Evolutionary conservation across 2,888 invertebrate species (phyloP).

Genomic region (Heliconius aoede): DNA sequence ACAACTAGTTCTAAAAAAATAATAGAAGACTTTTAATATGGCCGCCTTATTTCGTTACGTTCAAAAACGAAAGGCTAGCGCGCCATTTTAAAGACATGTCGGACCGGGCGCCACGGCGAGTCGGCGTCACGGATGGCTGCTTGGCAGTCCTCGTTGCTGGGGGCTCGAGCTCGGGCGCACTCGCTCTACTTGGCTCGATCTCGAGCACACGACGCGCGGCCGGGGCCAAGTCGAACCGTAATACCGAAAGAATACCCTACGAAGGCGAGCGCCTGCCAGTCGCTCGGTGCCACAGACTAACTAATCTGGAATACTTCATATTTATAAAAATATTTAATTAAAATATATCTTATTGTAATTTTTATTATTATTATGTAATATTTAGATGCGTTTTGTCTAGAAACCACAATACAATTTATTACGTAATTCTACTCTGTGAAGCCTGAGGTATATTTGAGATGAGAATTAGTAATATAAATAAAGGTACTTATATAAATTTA

Average conservation of each 20-base stretch:
- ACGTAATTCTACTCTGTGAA: not conserved
- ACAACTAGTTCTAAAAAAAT: constrained; percentile 37
- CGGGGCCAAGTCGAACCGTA: constrained; percentile 48
- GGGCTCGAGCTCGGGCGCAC: constrained; percentile 39
- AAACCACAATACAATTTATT: not conserved
- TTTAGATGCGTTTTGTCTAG: not conserved
- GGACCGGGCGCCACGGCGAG: constrained; percentile 51
- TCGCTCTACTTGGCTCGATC: constrained; percentile 43
- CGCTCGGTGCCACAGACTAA: constrained; percentile 53
- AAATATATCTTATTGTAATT: not conserved
- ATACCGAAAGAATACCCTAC: constrained; percentile 54
- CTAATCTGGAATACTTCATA: constrained; percentile 33
- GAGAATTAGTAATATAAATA: not conserved
- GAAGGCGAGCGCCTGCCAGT: constrained; percentile 51
- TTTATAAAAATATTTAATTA: constrained; percentile 17
- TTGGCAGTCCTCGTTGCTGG: constrained; percentile 61
- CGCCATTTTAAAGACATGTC: constrained; percentile 52
- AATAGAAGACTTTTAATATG: constrained; percentile 46
- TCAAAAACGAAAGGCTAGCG: constrained; percentile 54
- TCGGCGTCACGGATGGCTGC: constrained; percentile 65
- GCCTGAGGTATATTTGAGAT: not conserved
- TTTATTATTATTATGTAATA: constrained; percentile 6
- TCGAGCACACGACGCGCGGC: constrained; percentile 47
- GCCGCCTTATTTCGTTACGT: constrained; percentile 51
- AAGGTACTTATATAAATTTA: not conserved